These are phyloP conservation scores for Notarius quadriscutis DNA, from an alignment of 2,113 vertebrate species.

Conservation along the genomic window DNA sequence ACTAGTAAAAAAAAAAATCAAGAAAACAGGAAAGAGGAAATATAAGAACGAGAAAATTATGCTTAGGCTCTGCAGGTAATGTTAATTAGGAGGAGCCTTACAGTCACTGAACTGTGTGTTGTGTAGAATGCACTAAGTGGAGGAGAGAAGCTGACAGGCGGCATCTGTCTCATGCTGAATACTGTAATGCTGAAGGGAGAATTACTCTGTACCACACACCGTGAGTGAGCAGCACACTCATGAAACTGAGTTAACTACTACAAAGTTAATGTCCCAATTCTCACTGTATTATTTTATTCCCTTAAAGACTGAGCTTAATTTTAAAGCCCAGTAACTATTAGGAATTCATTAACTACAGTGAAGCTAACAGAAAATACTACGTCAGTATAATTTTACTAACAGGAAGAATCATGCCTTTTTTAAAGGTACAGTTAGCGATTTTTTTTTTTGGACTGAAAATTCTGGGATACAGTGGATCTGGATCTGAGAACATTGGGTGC, in stretches of 20 bases:
- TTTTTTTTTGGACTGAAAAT: too few relatives aligned
- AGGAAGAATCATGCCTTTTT: not conserved
- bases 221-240: conserved; percentile 2
- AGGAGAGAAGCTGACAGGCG: conserved; percentile 29
- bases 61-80: conserved; percentile 34
- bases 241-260: conserved; percentile 11
- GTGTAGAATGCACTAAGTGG: conserved; percentile 35
- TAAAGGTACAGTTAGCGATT: not conserved
- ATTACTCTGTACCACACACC: not conserved
- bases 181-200: conserved; percentile 14
- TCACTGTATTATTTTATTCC: not conserved
- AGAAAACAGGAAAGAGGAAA: not conserved
- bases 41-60: conserved; percentile 10
- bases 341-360: too few relatives aligned
- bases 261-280: conserved; percentile 6
- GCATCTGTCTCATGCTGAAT: conserved; percentile 18
- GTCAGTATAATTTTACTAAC: not conserved
- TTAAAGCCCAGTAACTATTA: not conserved
- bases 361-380: not conserved
- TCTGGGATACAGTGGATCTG: not conserved
- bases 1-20: not conserved
- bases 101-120: conserved; percentile 4
- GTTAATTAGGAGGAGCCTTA: conserved; percentile 40
- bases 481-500: not conserved
- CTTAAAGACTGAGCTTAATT: not conserved